Evolutionary conservation across 2,888 invertebrate species (phyloP), one percentile per base, ranked within the genome.

Genomic region (Hipparchia sbordonii): DNA sequence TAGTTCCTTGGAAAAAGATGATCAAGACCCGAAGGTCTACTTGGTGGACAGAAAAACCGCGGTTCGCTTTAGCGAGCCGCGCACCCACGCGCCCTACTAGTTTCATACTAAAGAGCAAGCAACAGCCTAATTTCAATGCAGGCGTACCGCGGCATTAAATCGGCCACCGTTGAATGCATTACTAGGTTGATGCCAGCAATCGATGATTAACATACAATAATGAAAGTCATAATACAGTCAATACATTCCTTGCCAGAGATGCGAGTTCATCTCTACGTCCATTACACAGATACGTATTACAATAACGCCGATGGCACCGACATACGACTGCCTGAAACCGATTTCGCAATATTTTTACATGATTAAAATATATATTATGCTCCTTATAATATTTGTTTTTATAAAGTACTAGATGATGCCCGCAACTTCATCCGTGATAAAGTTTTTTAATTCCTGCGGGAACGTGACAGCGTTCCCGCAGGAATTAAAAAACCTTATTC

Each of bases 181-280:
- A 61, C 66, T 72, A 60, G 68, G 66, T 67, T 72, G 71, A 74
- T 76, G 74, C 68, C 72, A 71, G 69, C 66, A 72, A 71, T 68
- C 71, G 61, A 69, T 72, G 70, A 76, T 76, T 76, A 76, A 68
- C 76, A 76, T 76, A 76, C 72, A 76, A 74, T 74, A 76, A 74
- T 76, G 73, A 75, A 66, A 75, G 69, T 69, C 66, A 73, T 67
- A 73, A 63, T 67, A 57, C 67, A 69, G 54, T 54, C 71, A 71
- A 71, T 72, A 70, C 71, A 75, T 73, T 75, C 69, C 59, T 59
- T 54, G 70, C 56, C 33, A 51, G 63, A 70, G 70, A 70, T 70
- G 70, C 63, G 62, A 70, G 70, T 62, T 54, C 70, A 70, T 70
- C 70, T 70, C 70, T 70, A 52, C 70, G 62, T 70, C 60, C 65